Base-by-base conservation (phyloP, 2,797 vertebrate genomes). In the Ctenopoma multispine region DNA sequence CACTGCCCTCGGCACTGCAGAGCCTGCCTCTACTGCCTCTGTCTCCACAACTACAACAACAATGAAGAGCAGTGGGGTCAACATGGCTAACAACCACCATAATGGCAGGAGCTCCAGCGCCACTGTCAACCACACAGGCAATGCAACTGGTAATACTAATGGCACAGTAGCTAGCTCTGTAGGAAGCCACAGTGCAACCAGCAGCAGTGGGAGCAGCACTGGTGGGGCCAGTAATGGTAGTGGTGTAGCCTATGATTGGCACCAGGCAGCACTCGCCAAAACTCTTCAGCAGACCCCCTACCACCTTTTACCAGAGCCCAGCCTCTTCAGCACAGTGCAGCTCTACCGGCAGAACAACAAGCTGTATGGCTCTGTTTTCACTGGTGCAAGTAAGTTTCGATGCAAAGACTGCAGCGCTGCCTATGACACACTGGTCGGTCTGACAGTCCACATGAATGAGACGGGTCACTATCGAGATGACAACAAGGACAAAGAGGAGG, bases 371-470 rank as follows among this genome's bases (percentile, higher is more conserved):
- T 97, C 98, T 2, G 97, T 99, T 63, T 99, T 99, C 88, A 99
- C 98, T 0, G 98, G 98, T 27, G 98, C 98, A 79, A 99, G 98
- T 92, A 99, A 99, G 92, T 99, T 99, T 83, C 96, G 98, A 75
- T 99, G 98, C 94, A 98, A 97, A 93, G 98, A 99, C 92, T 99
- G 98, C 92, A 99, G 98, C 3, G 97, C 94, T 0, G 98, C 98
- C 10, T 99, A 99, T 1, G 98, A 99, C 93, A 99, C 98, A 0
- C 93, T 99, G 85, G 98, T 99, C 81, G 97, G 97, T 55, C 93
- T 99, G 72, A 99, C 98, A 0, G 98, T 99, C 80, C 98, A 99
- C 92, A 99, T 99, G 98, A 99, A 99, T 10, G 98, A 99, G 94
- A 97, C 97, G 0, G 98, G 98, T 75, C 98, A 99, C 93, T 99